Percentiles rank a stretch among this genome's conserved stretches.
These are phyloP conservation scores for Dryobota labecula DNA, from an alignment of 2,888 invertebrate genomes.

Conservation along the genomic window DNA sequence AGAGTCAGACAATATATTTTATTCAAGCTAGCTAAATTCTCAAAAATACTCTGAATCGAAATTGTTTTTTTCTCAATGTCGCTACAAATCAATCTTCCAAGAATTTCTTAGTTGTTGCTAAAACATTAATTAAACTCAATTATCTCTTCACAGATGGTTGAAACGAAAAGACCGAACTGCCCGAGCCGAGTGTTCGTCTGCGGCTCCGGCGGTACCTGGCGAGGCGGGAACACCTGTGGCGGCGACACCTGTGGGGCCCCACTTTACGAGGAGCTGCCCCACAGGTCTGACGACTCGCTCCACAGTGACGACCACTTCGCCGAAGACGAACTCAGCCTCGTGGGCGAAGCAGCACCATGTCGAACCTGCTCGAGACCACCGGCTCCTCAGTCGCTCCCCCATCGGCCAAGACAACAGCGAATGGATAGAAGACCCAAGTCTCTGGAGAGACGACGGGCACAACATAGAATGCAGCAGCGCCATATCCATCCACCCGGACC, in stretches of 20 bases:
- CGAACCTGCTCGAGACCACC: slow-evolving; percentile 88
- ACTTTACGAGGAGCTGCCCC: slow-evolving; percentile 95
- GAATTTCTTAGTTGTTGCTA: not conserved
- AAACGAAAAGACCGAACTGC: slow-evolving; percentile 92
- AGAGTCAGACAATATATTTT: not conserved
- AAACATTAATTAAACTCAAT: slow-evolving; percentile 21
- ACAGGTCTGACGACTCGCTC: slow-evolving; percentile 90
- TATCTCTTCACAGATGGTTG: slow-evolving; percentile 92
- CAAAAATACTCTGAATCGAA: not conserved
- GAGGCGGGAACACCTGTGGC: slow-evolving; percentile 89
- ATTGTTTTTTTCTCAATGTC: not conserved
- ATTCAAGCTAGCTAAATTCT: slow-evolving; percentile 5
- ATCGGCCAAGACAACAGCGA: slow-evolving; percentile 91
- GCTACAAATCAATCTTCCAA: slow-evolving; percentile 2
- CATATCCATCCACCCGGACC: slow-evolving; percentile 92
- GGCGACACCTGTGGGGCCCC: slow-evolving; percentile 91
- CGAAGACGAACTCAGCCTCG: slow-evolving; percentile 94
- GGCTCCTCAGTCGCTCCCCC: slow-evolving; percentile 88
- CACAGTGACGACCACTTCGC: slow-evolving; percentile 96
- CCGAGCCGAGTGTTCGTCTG: slow-evolving; percentile 93
- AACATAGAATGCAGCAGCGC: slow-evolving; percentile 86
- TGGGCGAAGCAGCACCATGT: slow-evolving; percentile 87
- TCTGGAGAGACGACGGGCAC: slow-evolving; percentile 88
- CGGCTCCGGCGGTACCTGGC: slow-evolving; percentile 87
- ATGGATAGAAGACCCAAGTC: slow-evolving; percentile 90